Percentiles rank a stretch among this genome's conserved stretches.
Conservation (phyloP, 2,797 vertebrate genomes). For the Xiphophorus birchmanni region DNA sequence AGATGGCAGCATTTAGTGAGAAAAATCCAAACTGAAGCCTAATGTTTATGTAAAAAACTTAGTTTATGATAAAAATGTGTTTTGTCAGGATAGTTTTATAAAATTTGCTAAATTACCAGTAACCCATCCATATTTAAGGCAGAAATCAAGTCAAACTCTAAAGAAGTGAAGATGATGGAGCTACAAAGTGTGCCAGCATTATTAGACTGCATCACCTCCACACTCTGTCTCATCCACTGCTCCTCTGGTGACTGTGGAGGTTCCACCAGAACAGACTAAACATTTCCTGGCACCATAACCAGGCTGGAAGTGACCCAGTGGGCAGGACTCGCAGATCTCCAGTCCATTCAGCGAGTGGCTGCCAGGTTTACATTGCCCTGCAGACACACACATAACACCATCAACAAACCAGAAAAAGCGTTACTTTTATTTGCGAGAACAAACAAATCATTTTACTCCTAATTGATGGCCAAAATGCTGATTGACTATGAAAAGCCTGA, state of each 20-base stretch:
- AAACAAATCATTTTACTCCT: neutral
- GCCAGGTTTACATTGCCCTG: constrained; percentile 95
- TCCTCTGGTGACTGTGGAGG: constrained; percentile 93
- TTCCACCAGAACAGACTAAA: constrained; percentile 85
- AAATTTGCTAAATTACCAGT: constrained; percentile 22
- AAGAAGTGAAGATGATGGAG: constrained; percentile 1
- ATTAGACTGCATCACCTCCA: constrained; percentile 84
- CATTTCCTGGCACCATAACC: constrained; percentile 87
- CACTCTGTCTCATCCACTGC: constrained; percentile 89
- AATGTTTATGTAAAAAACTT: constrained; percentile 11
- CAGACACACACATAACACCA: constrained; percentile 30
- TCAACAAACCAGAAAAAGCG: neutral
- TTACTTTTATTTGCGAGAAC: neutral
- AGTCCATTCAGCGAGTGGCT: constrained; percentile 90
- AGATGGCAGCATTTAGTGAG: constrained; percentile 12
- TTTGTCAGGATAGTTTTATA: constrained; percentile 21
- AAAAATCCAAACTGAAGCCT: constrained; percentile 6
- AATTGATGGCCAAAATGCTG: neutral
- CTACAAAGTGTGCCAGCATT: constrained; percentile 5
- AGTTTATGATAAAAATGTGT: neutral
- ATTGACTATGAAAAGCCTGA: neutral
- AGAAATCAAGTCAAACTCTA: neutral
- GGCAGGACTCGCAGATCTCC: constrained; percentile 96
- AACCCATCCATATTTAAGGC: constrained; percentile 24
- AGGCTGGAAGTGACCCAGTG: constrained; percentile 90